Conservation (phyloP, 1,140 invertebrate species). For the Apolygus lucorum region DNA sequence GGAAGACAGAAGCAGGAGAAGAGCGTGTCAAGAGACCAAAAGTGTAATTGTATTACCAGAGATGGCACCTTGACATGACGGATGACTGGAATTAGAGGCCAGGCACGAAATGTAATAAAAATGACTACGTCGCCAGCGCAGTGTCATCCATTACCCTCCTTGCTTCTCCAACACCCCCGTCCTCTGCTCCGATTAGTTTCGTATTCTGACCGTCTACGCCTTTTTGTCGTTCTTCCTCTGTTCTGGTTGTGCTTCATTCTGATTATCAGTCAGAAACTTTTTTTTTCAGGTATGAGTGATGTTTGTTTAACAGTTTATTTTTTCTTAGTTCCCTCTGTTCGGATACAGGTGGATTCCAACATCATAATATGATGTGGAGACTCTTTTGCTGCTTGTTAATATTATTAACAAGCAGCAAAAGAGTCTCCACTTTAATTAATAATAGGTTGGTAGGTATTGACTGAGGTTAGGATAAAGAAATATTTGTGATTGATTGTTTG, state of each 20-base stretch:
- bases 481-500: no score
- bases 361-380: background rate
- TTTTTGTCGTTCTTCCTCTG: background rate
- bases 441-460: background rate
- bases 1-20: background rate
- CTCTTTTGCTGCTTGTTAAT: background rate
- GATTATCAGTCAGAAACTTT: no score
- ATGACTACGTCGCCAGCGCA: background rate
- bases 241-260: background rate
- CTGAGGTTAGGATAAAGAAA: no score
- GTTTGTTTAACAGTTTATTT: no score
- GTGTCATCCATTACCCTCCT: slow-evolving; percentile 3
- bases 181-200: background rate
- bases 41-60: slow-evolving; percentile 13
- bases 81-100: slow-evolving; percentile 9
- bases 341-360: background rate
- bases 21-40: background rate
- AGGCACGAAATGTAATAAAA: slow-evolving; percentile 12
- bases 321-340: no score
- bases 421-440: background rate
- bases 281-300: no score
- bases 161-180: background rate
- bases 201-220: background rate
- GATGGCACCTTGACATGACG: slow-evolving; percentile 16
- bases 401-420: background rate